A percentile compares a stretch with the other conserved stretches of the same genome.
These are phyloP conservation scores for Pocillopora meandrina DNA, from an alignment of 92 coral and sea anemone species.

Conservation along the genomic window DNA sequence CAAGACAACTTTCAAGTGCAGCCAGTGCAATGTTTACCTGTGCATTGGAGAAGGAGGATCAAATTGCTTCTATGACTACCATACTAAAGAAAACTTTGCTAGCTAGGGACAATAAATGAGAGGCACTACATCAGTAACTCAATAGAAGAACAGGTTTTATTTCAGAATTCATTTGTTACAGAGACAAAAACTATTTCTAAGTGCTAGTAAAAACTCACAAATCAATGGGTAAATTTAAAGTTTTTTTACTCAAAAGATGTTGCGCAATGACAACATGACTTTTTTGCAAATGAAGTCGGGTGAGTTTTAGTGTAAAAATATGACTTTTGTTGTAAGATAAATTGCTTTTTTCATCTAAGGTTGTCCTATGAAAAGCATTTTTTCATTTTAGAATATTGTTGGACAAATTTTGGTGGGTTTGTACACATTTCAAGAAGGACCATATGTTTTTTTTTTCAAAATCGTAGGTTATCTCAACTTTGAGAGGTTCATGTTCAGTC, in stretches of 20 bases:
- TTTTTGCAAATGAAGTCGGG: conserved; percentile 2
- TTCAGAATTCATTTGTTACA: conserved; percentile 6
- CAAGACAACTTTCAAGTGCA: conserved; percentile 39
- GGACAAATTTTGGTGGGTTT: background rate
- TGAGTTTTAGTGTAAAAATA: conserved; percentile 1
- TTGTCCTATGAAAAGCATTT: conserved; percentile 4
- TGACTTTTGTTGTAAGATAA: conserved; percentile 18
- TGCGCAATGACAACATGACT: conserved; percentile 5
- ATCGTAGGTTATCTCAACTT: background rate
- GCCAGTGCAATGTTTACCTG: conserved; percentile 32
- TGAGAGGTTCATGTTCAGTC: background rate
- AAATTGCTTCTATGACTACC: conserved; percentile 42
- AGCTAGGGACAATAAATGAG: conserved; percentile 1
- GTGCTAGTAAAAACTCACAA: background rate
- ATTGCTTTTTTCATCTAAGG: conserved; percentile 2
- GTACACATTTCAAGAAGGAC: background rate
- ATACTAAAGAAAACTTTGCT: conserved; percentile 36
- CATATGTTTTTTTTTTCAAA: conserved; percentile 14
- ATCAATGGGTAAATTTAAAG: no score
- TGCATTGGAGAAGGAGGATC: conserved; percentile 44
- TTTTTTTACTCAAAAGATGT: background rate
- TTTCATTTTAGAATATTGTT: background rate
- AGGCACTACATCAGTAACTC: background rate
- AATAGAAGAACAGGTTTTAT: conserved; percentile 6
- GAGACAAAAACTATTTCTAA: background rate